Percentiles rank a stretch among this genome's conserved stretches.
Conservation (phyloP, 1,140 invertebrate genomes). For the Aethina tumida region DNA sequence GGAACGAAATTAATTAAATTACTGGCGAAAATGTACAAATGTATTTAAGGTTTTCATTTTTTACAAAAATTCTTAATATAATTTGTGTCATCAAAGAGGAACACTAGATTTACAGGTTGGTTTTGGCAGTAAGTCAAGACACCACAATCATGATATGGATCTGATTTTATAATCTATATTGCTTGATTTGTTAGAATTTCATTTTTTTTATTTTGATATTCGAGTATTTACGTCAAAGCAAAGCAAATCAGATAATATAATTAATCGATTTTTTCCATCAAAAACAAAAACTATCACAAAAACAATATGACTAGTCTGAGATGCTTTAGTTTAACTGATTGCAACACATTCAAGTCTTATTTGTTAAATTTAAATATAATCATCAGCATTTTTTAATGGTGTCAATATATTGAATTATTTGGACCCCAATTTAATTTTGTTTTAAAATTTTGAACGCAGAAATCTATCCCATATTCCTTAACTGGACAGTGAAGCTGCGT, state of each 20-base stretch:
- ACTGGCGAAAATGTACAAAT: slow-evolving; percentile 1
- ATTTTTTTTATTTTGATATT: too few relatives aligned
- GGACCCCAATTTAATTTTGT: too few relatives aligned
- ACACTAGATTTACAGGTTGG: not conserved
- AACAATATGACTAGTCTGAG: not conserved
- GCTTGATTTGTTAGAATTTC: too few relatives aligned
- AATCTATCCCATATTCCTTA: too few relatives aligned
- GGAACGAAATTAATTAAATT: not conserved
- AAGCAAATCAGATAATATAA: not conserved
- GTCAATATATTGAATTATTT: too few relatives aligned
- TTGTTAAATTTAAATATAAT: too few relatives aligned
- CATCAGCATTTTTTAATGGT: too few relatives aligned
- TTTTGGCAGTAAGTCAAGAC: slow-evolving; percentile 6
- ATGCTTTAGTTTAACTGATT: not conserved
- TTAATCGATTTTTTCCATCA: not conserved
- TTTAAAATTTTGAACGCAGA: too few relatives aligned
- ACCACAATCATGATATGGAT: slow-evolving; percentile 6
- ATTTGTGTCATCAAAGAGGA: not conserved
- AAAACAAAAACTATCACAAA: not conserved
- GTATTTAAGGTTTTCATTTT: not conserved
- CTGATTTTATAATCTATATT: not conserved
- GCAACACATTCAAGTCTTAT: too few relatives aligned
- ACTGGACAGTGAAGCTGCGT: too few relatives aligned
- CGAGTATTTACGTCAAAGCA: too few relatives aligned
- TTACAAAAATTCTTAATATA: not conserved